These are phyloP conservation scores for Triplophysa dalaica DNA, from an alignment of 2,113 vertebrate species.

Conservation along the genomic window DNA sequence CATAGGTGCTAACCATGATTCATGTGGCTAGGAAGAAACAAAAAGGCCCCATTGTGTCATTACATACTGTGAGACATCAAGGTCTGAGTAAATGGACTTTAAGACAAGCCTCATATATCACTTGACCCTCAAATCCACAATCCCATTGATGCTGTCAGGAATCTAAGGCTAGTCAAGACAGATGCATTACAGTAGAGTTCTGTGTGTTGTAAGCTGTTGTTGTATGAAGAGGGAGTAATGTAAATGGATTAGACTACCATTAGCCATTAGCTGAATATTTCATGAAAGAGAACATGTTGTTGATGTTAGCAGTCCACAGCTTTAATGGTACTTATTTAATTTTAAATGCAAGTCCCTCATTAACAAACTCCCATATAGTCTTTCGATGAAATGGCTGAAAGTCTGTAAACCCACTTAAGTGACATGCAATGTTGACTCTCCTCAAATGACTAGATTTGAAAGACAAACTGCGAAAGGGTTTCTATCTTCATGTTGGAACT, in stretches of 20 bases:
- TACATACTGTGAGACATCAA: neutral
- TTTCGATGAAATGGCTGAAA: too few species aligned
- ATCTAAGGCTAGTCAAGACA: conserved; percentile 18
- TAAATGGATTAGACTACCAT: conserved; percentile 37
- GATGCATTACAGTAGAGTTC: conserved; percentile 3
- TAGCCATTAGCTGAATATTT: conserved; percentile 49
- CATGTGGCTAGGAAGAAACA: neutral
- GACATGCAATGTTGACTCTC: neutral
- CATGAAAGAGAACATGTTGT: conserved; percentile 33
- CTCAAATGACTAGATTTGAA: too few species aligned
- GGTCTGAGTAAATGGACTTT: neutral
- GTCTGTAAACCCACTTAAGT: neutral
- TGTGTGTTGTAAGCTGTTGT: neutral
- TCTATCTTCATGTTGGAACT: neutral
- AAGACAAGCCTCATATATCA: conserved; percentile 7
- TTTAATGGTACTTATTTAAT: conserved; percentile 13
- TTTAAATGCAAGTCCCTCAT: neutral
- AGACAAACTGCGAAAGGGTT: neutral
- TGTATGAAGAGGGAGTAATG: conserved; percentile 4
- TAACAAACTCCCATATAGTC: neutral
- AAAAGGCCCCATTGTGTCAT: neutral
- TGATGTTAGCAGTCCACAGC: conserved; percentile 25
- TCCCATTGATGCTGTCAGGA: conserved; percentile 8
- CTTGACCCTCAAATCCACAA: neutral
- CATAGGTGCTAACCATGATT: too few species aligned